Conservation (phyloP, 2,113 vertebrate genomes). For the Formicarius rufipectus region DNA sequence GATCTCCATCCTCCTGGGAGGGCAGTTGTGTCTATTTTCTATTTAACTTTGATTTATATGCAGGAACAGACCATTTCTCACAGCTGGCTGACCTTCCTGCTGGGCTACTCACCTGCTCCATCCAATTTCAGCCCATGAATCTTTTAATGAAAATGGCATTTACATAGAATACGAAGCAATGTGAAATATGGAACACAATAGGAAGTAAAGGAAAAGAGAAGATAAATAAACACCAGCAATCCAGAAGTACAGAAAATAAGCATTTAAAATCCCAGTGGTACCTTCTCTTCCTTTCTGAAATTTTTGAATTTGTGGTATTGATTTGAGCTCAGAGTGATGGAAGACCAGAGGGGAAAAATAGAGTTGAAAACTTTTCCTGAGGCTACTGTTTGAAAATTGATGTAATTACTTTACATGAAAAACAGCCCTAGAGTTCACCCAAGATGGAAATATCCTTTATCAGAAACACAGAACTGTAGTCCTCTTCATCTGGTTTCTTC, state of each 20-base stretch:
- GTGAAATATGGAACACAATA: background rate
- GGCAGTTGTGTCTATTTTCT: background rate
- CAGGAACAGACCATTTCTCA: background rate
- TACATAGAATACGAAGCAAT: background rate
- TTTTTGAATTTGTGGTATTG: background rate
- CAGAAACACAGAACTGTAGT: background rate
- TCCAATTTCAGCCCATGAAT: slow-evolving; percentile 18
- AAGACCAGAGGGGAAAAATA: background rate
- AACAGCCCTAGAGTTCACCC: background rate
- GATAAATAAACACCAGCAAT: background rate
- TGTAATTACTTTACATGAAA: background rate
- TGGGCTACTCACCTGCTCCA: slow-evolving; percentile 13
- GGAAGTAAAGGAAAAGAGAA: background rate
- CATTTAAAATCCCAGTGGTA: background rate
- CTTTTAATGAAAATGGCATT: slow-evolving; percentile 1
- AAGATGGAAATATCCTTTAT: background rate
- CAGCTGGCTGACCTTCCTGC: slow-evolving; percentile 13
- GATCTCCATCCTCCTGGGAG: background rate
- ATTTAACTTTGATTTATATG: background rate
- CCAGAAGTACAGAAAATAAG: background rate
- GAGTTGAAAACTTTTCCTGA: background rate
- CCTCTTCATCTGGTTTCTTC: background rate
- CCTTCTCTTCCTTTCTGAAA: background rate
- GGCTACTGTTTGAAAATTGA: background rate
- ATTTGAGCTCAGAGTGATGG: background rate